Base-by-base conservation (phyloP, 1,140 invertebrate species). In the Bacillus rossius region DNA sequence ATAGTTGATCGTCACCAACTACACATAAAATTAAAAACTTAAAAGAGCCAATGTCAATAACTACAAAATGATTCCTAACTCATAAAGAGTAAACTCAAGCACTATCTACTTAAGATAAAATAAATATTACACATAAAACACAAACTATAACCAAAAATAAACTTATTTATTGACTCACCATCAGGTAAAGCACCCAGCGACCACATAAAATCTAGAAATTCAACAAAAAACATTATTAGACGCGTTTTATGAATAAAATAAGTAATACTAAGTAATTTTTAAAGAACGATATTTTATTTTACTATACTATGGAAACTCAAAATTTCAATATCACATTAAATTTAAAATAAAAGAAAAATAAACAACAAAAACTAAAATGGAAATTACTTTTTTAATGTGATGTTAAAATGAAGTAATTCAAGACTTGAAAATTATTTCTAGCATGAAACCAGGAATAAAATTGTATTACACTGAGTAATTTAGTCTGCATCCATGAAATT, bases 191-290 rank as follows among this genome's bases (percentile, higher is more conserved):
- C 91, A 86, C 91, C 92, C 85, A 95, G 85, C 79, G 92, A 93
- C 92, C 92, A 95, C 88, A 95, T 94, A 86, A 94, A 93, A 91
- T 94, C 92, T 94, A 90, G 80, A 88, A 89, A 82, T 80, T 82
- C 80, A 83, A 84, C 87, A 81, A 84, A 79, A 81, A 74, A 65
- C 63, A 61, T 59, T 58, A 67, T 71, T 69, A 71, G 65, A 57
- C 43, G 17, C 41, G n/a, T 55, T n/a, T 40, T 29, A 8, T 4
- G 16, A 29, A 23, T 10, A 34, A 34, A 10, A 34, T 10, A 4
- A 34, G 10, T 10, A 34, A 34, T 7, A 34, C 5, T 34, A 34
- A 34, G 29, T 10, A 7, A 34, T 34, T 7, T 34, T 34, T 34
- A 4, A 7, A 10, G 29, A 34, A 34, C 4, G 10, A 34, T 34